Evolutionary conservation across 2,888 invertebrate genomes (phyloP).

Genomic region (Macaria notata): DNA sequence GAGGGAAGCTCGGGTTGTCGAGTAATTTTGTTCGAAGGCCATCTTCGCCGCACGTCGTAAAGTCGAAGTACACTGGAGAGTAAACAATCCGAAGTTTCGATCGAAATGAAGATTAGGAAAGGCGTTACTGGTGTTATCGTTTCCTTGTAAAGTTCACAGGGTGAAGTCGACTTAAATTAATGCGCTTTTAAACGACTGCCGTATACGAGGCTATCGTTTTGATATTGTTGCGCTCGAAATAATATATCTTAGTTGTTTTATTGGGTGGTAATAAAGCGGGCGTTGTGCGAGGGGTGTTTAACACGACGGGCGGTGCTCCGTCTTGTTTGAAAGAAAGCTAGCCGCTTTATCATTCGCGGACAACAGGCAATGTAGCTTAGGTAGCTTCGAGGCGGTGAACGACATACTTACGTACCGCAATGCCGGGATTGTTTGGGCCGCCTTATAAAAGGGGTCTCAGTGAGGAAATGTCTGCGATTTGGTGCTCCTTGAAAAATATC

Average conservation of each 20-base stretch:
- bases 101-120: conserved; percentile 68
- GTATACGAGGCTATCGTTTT: conserved; percentile 29
- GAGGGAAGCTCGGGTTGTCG: conserved; percentile 49
- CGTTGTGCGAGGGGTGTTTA: conserved; percentile 37
- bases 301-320: conserved; percentile 40
- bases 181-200: conserved; percentile 40
- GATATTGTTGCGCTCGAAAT: conserved; percentile 26
- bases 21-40: conserved; percentile 68
- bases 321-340: conserved; percentile 56
- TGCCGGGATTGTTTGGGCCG: conserved; percentile 51
- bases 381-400: conserved; percentile 53
- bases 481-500: conserved; percentile 57
- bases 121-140: conserved; percentile 64
- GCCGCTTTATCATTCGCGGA: conserved; percentile 72
- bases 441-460: conserved; percentile 45
- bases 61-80: conserved; percentile 57
- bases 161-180: conserved; percentile 52
- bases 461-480: conserved; percentile 57
- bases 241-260: conserved; percentile 38
- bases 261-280: conserved; percentile 44
- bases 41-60: conserved; percentile 58
- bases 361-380: conserved; percentile 67
- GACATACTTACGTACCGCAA: conserved; percentile 49
- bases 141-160: conserved; percentile 57
- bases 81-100: conserved; percentile 72